Evolutionary conservation across 2,888 invertebrate species (phyloP).

Genomic region (Drosophila rellima): DNA sequence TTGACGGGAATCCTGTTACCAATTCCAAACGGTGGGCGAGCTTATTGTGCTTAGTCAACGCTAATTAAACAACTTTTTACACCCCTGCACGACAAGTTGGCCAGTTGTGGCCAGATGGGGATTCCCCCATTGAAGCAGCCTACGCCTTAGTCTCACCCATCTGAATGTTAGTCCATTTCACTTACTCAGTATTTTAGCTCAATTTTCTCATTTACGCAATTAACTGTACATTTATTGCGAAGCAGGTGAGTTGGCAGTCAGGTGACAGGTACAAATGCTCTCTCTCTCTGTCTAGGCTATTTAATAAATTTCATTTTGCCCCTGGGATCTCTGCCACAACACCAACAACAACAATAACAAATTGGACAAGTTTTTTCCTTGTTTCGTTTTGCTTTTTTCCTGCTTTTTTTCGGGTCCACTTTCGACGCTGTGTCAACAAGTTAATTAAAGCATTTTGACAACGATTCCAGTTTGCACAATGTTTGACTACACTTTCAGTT

Average conservation of each 20-base stretch:
- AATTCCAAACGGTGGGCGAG: constrained; percentile 23
- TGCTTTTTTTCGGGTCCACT: constrained; percentile 26
- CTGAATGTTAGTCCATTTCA: constrained; percentile 16
- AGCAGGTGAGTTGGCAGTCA: constrained; percentile 42
- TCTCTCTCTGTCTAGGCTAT: constrained; percentile 13
- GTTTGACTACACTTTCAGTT: constrained; percentile 19
- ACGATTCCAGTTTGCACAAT: constrained; percentile 51
- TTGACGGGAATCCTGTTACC: not conserved
- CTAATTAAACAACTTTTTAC: constrained; percentile 68
- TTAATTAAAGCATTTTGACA: constrained; percentile 78
- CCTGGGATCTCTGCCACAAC: constrained; percentile 39
- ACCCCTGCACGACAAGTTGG: constrained; percentile 36
- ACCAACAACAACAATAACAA: constrained; percentile 18
- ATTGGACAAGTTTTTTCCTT: constrained; percentile 33
- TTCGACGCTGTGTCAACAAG: constrained; percentile 72
- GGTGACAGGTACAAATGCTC: constrained; percentile 49
- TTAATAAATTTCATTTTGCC: constrained; percentile 71
- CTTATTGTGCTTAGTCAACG: constrained; percentile 27
- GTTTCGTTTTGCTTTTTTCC: constrained; percentile 18
- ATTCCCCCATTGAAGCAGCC: constrained; percentile 5
- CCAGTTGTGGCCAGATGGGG: constrained; percentile 4
- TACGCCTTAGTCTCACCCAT: constrained; percentile 5
- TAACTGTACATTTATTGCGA: constrained; percentile 63
- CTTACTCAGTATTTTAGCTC: constrained; percentile 44
- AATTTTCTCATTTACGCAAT: constrained; percentile 74